These are phyloP conservation scores for Incurvaria masculella DNA, from an alignment of 2,888 invertebrate species.

Conservation along the genomic window DNA sequence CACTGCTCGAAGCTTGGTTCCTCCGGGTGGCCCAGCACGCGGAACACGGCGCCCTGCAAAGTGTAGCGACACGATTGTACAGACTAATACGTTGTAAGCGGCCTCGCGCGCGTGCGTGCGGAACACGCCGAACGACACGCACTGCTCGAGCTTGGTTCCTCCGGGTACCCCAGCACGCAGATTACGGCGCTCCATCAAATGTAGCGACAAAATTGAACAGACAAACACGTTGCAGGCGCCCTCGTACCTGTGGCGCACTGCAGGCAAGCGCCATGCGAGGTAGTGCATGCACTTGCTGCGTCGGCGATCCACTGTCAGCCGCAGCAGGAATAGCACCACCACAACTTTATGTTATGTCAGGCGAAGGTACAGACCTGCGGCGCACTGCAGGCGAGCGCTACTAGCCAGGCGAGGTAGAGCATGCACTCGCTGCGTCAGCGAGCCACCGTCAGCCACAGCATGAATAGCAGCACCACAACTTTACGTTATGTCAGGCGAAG, in stretches of 20 bases:
- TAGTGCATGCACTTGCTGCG: conserved; percentile 69
- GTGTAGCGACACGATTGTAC: too few species aligned
- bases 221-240: too few species aligned
- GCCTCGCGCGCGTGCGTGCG: conserved; percentile 58
- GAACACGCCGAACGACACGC: conserved; percentile 75
- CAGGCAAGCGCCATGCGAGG: conserved; percentile 65
- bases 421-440: conserved; percentile 66
- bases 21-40: conserved; percentile 63
- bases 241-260: conserved; percentile 67
- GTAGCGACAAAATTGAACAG: too few species aligned
- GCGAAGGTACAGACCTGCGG: conserved; percentile 59
- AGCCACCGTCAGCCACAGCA: conserved; percentile 64
- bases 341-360: conserved; percentile 51
- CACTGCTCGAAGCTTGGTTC: conserved; percentile 69
- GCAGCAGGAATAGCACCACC: conserved; percentile 70
- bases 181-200: conserved; percentile 75
- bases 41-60: conserved; percentile 68
- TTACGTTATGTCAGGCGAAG: not conserved
- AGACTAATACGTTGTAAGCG: too few species aligned
- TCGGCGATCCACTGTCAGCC: conserved; percentile 61
- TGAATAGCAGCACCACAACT: conserved; percentile 64
- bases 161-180: conserved; percentile 64
- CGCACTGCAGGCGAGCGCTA: conserved; percentile 63
- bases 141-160: conserved; percentile 66
- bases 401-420: conserved; percentile 65